These are phyloP conservation scores for Frankliniella fusca DNA, from an alignment of 2,888 invertebrate species.

Conservation along the genomic window DNA sequence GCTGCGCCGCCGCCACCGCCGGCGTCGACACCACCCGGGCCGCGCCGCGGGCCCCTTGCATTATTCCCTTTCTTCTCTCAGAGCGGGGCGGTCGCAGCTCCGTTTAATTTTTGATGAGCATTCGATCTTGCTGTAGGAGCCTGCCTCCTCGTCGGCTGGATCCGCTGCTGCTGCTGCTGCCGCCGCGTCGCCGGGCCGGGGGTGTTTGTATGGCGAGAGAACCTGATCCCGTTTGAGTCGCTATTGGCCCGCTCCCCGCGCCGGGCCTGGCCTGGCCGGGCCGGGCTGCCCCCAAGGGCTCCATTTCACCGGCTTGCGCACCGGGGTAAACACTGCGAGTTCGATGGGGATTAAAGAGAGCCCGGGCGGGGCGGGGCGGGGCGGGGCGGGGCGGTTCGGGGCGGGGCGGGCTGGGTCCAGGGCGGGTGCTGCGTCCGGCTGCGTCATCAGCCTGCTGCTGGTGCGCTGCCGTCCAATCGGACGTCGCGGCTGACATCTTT, in stretches of 20 bases:
- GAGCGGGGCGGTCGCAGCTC: background rate
- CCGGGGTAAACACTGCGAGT: constrained; percentile 10
- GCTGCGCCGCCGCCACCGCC: too few relatives aligned
- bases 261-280: background rate
- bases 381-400: too few relatives aligned
- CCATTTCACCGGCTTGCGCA: background rate
- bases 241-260: background rate
- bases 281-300: background rate
- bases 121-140: background rate
- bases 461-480: background rate
- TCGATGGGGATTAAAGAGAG: constrained; percentile 8
- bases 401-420: too few relatives aligned
- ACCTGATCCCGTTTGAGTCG: constrained; percentile 19
- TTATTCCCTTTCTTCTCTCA: background rate
- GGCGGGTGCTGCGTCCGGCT: background rate
- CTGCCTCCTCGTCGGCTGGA: background rate
- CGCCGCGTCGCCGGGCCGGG: background rate
- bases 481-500: too few relatives aligned
- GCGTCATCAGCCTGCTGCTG: background rate
- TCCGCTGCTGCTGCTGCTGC: background rate
- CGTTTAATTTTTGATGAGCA: constrained; percentile 21
- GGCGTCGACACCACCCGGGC: background rate
- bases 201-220: constrained; percentile 2
- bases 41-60: background rate
- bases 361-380: background rate